A percentile compares a stretch with the other conserved stretches of the same genome.
Conservation (phyloP, 1,140 invertebrate species). For the Delia radicum region DNA sequence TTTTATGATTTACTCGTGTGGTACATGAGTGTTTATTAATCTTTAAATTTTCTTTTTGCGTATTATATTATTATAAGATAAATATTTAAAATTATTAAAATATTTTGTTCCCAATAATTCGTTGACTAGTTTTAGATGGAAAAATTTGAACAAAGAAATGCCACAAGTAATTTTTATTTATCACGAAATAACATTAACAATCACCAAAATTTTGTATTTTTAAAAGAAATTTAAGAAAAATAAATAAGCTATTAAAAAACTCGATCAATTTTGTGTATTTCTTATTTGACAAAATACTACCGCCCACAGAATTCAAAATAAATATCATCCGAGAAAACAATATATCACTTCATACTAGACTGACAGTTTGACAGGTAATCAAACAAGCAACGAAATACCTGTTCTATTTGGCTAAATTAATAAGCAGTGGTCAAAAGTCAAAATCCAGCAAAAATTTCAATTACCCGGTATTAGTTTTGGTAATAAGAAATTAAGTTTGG, state of each 20-base stretch:
- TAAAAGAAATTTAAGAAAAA: slow-evolving; percentile 5
- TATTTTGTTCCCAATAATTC: background rate
- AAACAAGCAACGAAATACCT: no score
- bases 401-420: no score
- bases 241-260: slow-evolving; percentile 4
- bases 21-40: background rate
- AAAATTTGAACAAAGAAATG: background rate
- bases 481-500: no score
- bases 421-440: no score
- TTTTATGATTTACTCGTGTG: background rate
- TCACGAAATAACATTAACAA: background rate
- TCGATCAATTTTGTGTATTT: background rate
- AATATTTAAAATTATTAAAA: background rate
- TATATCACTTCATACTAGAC: no score
- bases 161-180: background rate
- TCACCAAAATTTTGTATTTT: slow-evolving; percentile 3
- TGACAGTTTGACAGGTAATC: no score
- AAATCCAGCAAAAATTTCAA: no score
- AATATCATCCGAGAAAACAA: no score
- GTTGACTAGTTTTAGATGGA: slow-evolving; percentile 24
- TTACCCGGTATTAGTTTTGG: no score
- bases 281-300: background rate
- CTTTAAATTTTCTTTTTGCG: background rate
- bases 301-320: no score
- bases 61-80: slow-evolving; percentile 6